phyloP scores from a whole-genome alignment of 2,888 invertebrate genomes.

The Diarsia dahlii region DNA sequence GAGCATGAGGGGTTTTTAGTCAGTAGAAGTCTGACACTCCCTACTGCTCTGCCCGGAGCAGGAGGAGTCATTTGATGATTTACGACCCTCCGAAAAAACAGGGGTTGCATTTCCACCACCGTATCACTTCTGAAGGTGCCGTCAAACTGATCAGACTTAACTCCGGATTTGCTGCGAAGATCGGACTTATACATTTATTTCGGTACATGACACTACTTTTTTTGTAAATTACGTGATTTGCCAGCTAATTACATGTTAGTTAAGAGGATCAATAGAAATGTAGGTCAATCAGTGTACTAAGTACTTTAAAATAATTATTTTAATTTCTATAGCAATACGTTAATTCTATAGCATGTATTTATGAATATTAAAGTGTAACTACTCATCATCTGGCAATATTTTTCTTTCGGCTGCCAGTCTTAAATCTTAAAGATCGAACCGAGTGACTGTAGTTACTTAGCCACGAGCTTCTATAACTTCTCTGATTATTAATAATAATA shows the following conservation, averaged over 20 bases:
- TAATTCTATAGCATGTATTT: neutral
- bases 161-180: neutral
- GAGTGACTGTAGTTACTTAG: no score
- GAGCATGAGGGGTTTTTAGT: no score
- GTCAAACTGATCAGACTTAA: neutral
- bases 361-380: neutral
- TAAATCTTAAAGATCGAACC: no score
- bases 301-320: neutral
- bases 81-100: no score
- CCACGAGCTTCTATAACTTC: no score
- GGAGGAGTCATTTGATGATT: no score
- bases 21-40: no score
- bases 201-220: neutral
- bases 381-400: no score
- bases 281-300: neutral
- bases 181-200: neutral
- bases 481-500: neutral
- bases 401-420: no score
- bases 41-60: no score
- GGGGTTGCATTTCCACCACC: neutral
- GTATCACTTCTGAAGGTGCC: neutral
- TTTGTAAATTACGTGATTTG: neutral
- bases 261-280: neutral
- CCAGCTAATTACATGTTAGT: neutral
- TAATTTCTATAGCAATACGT: neutral